Evolutionary conservation across 2,888 invertebrate genomes (phyloP).

Genomic region (Cryptosula pallasiana): DNA sequence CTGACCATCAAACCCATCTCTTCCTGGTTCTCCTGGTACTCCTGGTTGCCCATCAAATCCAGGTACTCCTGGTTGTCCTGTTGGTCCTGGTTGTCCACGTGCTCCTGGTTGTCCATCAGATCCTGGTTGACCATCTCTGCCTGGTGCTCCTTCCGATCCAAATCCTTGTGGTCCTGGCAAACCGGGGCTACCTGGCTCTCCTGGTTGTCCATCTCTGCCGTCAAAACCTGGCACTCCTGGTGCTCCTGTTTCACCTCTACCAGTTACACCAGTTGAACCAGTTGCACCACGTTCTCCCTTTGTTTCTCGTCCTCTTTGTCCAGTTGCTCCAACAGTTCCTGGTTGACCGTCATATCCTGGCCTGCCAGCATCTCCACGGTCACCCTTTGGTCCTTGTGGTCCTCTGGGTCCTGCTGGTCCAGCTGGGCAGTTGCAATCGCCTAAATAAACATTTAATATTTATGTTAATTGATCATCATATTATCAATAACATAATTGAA

Average conservation of each 20-base stretch:
- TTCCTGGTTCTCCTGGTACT: background rate
- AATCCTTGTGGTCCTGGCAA: background rate
- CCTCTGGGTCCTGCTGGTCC: constrained; percentile 26
- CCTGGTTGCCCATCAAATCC: constrained; percentile 7
- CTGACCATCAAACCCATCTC: constrained; percentile 2
- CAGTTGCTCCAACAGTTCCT: constrained; percentile 5
- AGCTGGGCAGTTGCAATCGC: background rate
- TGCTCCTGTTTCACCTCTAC: background rate
- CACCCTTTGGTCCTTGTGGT: constrained; percentile 16
- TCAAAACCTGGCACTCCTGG: background rate
- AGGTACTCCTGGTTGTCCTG: background rate
- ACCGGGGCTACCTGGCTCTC: constrained; percentile 1
- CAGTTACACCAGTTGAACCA: constrained; percentile 7
- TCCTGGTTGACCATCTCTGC: constrained; percentile 4
- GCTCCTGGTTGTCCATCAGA: constrained; percentile 25
- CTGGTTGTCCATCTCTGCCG: constrained; percentile 5
- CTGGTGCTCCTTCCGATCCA: constrained; percentile 11
- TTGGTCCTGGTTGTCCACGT: constrained; percentile 24
- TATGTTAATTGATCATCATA: no score
- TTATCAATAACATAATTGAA: no score
- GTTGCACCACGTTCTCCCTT: constrained; percentile 9
- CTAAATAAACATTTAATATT: background rate
- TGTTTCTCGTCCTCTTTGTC: background rate
- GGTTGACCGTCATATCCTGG: constrained; percentile 20
- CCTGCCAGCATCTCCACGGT: constrained; percentile 16